Conservation (phyloP, 2,888 invertebrate genomes). For the Acheta domesticus region DNA sequence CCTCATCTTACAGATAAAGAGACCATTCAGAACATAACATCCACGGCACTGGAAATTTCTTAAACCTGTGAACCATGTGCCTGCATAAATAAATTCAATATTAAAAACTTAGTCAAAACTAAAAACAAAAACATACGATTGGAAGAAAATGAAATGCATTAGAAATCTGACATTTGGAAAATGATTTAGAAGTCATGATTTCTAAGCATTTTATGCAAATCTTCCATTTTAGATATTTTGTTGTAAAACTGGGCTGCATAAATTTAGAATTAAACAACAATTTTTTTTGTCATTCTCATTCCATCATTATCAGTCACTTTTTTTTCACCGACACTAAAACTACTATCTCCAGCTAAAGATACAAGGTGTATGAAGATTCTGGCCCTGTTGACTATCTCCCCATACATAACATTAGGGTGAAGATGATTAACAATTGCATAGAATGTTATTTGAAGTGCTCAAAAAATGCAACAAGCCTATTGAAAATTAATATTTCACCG, state of each 20-base stretch:
- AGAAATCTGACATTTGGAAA: neutral
- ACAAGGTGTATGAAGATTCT: neutral
- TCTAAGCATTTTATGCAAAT: neutral
- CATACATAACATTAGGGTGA: conserved; percentile 10
- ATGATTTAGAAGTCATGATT: neutral
- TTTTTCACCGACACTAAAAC: neutral
- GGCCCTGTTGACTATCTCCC: neutral
- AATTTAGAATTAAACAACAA: neutral
- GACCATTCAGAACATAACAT: neutral
- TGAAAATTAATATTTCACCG: neutral
- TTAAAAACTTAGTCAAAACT: no score
- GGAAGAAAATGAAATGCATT: neutral
- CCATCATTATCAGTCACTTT: neutral
- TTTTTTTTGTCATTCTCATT: neutral
- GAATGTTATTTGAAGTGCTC: neutral
- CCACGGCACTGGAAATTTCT: neutral
- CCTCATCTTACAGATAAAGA: neutral
- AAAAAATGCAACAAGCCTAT: conserved; percentile 9
- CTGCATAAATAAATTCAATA: neutral
- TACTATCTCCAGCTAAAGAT: neutral
- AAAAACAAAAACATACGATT: neutral
- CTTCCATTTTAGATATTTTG: neutral
- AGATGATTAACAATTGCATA: conserved; percentile 18
- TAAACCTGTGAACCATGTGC: neutral
- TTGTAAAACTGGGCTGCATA: neutral